phyloP scores from a whole-genome alignment of 2,797 vertebrate genomes.

The Cuculus canorus region DNA sequence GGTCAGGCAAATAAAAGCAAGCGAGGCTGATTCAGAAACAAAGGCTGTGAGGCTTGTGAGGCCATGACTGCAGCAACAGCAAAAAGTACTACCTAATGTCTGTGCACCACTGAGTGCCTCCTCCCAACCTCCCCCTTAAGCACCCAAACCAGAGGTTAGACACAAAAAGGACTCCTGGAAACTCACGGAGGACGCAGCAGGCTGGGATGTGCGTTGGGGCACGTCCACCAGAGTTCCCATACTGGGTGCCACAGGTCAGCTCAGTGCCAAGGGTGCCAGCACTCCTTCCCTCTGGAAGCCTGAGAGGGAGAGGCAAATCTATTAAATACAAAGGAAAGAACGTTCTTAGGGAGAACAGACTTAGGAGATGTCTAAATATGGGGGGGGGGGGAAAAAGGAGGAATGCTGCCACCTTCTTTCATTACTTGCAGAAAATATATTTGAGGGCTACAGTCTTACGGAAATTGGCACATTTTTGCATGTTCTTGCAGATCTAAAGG shows the following conservation, averaged over 20 bases:
- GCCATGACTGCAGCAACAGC: neutral
- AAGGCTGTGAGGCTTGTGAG: neutral
- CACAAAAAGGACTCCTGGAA: neutral
- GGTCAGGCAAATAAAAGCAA: neutral
- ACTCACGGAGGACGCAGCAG: constrained; percentile 73
- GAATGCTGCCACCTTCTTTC: neutral
- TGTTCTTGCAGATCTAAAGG: neutral
- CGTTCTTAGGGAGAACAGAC: neutral
- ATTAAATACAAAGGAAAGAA: neutral
- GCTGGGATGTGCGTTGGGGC: constrained; percentile 1
- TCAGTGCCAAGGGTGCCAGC: neutral
- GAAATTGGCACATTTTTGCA: neutral
- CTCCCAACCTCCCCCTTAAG: neutral
- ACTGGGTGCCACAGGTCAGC: neutral
- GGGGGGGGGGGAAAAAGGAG: too few relatives aligned
- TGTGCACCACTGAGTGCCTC: neutral
- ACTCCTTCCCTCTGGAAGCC: neutral
- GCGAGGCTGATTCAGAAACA: neutral
- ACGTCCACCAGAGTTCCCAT: constrained; percentile 60
- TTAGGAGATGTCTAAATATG: neutral
- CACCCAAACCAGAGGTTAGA: neutral
- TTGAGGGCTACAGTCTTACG: neutral
- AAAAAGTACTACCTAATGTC: neutral
- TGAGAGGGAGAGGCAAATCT: neutral
- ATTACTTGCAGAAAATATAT: neutral